Evolutionary conservation across 2,888 invertebrate genomes (phyloP).

Genomic region (Nyleta sp.): DNA sequence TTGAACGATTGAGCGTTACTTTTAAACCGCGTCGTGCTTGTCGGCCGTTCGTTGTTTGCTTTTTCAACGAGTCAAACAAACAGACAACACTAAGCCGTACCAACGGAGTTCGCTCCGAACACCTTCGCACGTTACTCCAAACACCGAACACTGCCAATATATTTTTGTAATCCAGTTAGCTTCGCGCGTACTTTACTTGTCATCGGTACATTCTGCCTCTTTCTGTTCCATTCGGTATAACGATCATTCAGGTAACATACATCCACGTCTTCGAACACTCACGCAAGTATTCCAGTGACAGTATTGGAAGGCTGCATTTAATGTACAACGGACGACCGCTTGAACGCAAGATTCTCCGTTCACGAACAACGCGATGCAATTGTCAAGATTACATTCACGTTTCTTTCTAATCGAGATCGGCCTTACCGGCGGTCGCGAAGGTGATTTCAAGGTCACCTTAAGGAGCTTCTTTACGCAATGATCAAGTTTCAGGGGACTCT

Average conservation of each 20-base stretch:
- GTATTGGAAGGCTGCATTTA: slow-evolving; percentile 57
- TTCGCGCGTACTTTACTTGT: slow-evolving; percentile 7
- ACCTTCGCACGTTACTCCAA: slow-evolving; percentile 37
- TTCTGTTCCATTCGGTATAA: slow-evolving; percentile 8
- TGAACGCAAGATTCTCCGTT: too few species aligned
- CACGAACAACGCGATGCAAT: too few species aligned
- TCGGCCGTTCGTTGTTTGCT: slow-evolving; percentile 15
- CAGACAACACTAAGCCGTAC: too few species aligned
- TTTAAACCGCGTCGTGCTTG: slow-evolving; percentile 33
- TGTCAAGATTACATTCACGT: too few species aligned
- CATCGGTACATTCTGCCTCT: too few species aligned
- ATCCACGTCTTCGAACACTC: slow-evolving; percentile 51
- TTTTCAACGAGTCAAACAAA: slow-evolving; percentile 20
- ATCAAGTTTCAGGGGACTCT: too few species aligned
- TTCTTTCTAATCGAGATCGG: too few species aligned
- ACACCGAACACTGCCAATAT: slow-evolving; percentile 55
- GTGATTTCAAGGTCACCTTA: too few species aligned
- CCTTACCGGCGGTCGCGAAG: too few species aligned
- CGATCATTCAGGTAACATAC: not conserved
- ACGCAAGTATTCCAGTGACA: slow-evolving; percentile 41
- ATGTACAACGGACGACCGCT: not conserved
- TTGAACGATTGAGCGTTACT: slow-evolving; percentile 46
- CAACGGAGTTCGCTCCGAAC: too few species aligned
- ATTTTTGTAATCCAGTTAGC: slow-evolving; percentile 42
- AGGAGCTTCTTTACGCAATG: too few species aligned